Percentiles rank a stretch among this genome's conserved stretches.
Evolutionary conservation across 2,888 invertebrate genomes (phyloP).

Genomic region (Pandemis heparana): DNA sequence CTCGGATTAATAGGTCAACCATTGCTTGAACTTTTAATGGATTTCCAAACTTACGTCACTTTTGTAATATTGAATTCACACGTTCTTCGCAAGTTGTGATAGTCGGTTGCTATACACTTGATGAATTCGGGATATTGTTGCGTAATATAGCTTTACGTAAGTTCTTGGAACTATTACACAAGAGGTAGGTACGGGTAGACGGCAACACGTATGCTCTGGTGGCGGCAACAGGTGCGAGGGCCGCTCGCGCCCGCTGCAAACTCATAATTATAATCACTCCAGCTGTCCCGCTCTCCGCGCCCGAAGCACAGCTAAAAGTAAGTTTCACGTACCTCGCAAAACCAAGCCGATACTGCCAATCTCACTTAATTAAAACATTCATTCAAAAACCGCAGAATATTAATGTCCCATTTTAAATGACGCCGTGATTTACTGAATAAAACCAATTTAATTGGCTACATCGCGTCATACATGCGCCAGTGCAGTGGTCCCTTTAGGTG

Average conservation of each 20-base stretch:
- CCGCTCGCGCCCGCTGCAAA: constrained; percentile 66
- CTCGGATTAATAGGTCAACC: constrained; percentile 40
- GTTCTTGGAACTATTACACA: constrained; percentile 78
- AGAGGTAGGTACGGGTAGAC: constrained; percentile 64
- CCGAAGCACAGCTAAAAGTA: constrained; percentile 29
- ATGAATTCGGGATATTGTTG: constrained; percentile 44
- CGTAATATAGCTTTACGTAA: constrained; percentile 68
- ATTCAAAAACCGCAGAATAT: constrained; percentile 73
- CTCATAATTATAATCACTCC: constrained; percentile 77
- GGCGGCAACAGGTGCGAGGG: constrained; percentile 81
- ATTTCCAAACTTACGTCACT: constrained; percentile 34
- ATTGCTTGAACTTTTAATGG: constrained; percentile 39
- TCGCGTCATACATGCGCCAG: constrained; percentile 57
- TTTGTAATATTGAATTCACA: constrained; percentile 36
- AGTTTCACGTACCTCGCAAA: constrained; percentile 1
- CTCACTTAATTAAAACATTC: constrained; percentile 59
- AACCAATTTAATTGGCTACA: constrained; percentile 77
- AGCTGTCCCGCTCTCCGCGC: constrained; percentile 45
- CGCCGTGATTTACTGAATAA: constrained; percentile 60
- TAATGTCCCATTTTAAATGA: constrained; percentile 69
- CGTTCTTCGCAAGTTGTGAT: constrained; percentile 12
- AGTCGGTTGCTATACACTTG: not conserved
- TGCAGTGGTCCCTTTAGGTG: constrained; percentile 59
- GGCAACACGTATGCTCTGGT: constrained; percentile 72
- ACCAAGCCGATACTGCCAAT: constrained; percentile 33